Percentiles rank a stretch among this genome's conserved stretches.
phyloP scores from a whole-genome alignment of 2,797 vertebrate species.

The Salmo trutta region DNA sequence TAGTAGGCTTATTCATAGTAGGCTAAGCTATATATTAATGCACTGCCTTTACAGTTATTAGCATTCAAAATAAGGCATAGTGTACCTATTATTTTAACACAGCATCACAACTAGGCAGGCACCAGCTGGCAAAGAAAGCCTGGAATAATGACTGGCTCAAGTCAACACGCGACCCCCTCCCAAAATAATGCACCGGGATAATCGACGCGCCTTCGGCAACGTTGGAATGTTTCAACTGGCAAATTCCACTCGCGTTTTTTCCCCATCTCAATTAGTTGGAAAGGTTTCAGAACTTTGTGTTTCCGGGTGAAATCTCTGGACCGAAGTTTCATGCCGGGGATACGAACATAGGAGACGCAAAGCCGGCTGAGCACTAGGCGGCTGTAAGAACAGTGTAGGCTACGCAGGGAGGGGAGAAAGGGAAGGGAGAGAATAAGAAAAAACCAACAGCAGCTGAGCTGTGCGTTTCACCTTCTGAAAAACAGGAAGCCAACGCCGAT shows the following conservation, averaged over 20 bases:
- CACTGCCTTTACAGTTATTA: background rate
- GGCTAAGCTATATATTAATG: too few species aligned
- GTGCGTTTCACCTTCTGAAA: slow-evolving; percentile 44
- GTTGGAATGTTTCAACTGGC: background rate
- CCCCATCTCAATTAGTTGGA: background rate
- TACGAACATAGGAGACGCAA: slow-evolving; percentile 15
- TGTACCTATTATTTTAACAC: background rate
- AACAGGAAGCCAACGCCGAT: slow-evolving; percentile 66
- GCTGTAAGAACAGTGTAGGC: slow-evolving; percentile 9
- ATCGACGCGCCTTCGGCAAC: background rate
- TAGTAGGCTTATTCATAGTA: background rate
- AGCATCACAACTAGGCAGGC: background rate
- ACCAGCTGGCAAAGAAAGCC: background rate
- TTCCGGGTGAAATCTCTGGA: slow-evolving; percentile 66
- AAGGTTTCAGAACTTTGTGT: slow-evolving; percentile 32
- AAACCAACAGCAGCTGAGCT: background rate
- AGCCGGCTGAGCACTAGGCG: slow-evolving; percentile 15
- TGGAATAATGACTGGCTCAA: background rate
- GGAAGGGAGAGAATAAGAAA: slow-evolving; percentile 38
- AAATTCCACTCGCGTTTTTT: background rate
- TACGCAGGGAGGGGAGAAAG: slow-evolving; percentile 16
- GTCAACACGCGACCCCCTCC: background rate
- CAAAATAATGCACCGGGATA: background rate
- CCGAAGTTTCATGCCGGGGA: slow-evolving; percentile 27
- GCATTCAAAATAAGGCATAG: background rate